phyloP scores from a whole-genome alignment of 2,888 invertebrate species.

The Ommatoiulus sabulosus region DNA sequence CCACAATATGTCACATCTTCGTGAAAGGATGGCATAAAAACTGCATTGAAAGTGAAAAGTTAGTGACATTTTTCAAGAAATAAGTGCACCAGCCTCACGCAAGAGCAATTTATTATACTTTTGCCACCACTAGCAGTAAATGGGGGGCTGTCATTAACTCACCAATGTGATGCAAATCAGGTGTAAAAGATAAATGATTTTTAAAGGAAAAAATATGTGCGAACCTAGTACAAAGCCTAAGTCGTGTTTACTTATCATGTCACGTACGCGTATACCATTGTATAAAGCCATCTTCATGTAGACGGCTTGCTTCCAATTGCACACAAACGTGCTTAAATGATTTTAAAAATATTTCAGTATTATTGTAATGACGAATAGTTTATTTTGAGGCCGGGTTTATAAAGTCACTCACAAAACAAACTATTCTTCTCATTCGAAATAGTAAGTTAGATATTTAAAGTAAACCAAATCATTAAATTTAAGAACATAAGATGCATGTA shows the following conservation, averaged over 20 bases:
- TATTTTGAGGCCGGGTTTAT: no score
- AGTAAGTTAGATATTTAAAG: no score
- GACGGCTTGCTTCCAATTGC: no score
- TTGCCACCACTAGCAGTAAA: conserved; percentile 20
- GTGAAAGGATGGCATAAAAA: neutral
- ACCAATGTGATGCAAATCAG: conserved; percentile 28
- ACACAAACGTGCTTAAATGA: no score
- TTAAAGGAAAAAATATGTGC: neutral
- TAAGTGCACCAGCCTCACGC: conserved; percentile 10
- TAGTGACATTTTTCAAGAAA: conserved; percentile 18
- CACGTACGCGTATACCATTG: neutral
- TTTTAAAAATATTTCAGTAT: no score
- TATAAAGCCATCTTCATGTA: neutral
- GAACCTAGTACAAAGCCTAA: neutral
- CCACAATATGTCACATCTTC: neutral
- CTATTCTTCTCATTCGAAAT: no score
- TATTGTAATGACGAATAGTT: no score
- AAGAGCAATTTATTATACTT: neutral
- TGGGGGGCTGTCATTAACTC: conserved; percentile 18
- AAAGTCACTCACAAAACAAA: no score
- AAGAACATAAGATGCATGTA: no score
- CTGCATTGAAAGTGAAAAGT: conserved; percentile 26
- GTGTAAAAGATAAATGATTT: conserved; percentile 27
- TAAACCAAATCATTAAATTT: no score
- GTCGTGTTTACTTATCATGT: neutral